These are phyloP conservation scores for Parus major DNA, from an alignment of 2,113 vertebrate genomes.

Conservation along the genomic window DNA sequence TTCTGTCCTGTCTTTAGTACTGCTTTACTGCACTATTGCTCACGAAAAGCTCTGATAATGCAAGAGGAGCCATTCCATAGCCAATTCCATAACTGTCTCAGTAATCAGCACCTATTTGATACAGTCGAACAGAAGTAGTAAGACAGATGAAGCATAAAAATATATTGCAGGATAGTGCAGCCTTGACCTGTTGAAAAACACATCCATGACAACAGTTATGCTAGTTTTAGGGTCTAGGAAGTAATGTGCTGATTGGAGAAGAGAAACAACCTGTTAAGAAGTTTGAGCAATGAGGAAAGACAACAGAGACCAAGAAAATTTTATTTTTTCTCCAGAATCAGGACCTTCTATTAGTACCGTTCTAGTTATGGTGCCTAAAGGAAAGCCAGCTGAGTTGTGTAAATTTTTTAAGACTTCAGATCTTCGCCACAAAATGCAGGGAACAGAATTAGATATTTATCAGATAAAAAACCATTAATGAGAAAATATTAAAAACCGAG, in stretches of 20 bases:
- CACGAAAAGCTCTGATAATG: neutral
- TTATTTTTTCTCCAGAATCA: neutral
- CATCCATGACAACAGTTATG: neutral
- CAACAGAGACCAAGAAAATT: neutral
- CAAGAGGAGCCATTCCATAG: neutral
- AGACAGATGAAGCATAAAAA: neutral
- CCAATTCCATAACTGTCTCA: neutral
- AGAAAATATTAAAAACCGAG: neutral
- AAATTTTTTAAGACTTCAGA: neutral
- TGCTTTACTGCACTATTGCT: neutral
- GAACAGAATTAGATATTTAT: neutral
- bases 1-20: neutral
- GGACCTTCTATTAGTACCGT: neutral
- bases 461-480: neutral
- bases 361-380: neutral
- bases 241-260: neutral
- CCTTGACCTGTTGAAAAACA: neutral
- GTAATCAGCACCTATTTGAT: neutral
- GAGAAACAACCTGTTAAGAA: neutral
- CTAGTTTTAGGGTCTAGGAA: neutral
- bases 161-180: neutral
- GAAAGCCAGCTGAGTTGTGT: neutral
- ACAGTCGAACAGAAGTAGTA: neutral
- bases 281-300: neutral
- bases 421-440: neutral